Evolutionary conservation across 2,797 vertebrate genomes (phyloP).

Genomic region (Avahi laniger): DNA sequence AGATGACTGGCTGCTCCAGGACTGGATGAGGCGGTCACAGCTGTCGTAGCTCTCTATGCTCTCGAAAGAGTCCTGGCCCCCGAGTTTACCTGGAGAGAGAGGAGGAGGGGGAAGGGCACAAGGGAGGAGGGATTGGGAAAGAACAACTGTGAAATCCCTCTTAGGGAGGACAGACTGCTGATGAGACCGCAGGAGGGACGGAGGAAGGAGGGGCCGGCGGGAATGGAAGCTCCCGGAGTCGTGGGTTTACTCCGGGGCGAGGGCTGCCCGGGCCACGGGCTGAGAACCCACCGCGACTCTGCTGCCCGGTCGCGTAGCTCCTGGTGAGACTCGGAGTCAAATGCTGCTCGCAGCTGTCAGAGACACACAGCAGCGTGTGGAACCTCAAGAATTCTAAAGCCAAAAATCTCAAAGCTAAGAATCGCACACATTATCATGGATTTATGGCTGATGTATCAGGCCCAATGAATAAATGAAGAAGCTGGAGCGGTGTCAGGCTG

Average conservation of each 20-base stretch:
- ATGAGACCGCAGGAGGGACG: not conserved
- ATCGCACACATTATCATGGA: not conserved
- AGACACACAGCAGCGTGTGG: not conserved
- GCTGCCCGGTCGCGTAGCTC: not conserved
- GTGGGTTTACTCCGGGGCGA: not conserved
- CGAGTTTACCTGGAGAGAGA: slow-evolving; percentile 91
- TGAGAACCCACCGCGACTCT: not conserved
- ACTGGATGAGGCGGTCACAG: slow-evolving; percentile 96
- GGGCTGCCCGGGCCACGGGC: not conserved
- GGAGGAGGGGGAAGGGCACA: slow-evolving; percentile 58
- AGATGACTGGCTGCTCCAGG: slow-evolving; percentile 99
- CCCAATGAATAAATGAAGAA: not conserved
- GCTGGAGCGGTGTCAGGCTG: not conserved
- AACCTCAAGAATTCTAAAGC: not conserved
- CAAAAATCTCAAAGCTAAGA: not conserved
- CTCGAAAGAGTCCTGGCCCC: slow-evolving; percentile 98
- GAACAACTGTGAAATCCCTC: slow-evolving; percentile 76
- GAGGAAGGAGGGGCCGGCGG: not conserved
- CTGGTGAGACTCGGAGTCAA: not conserved
- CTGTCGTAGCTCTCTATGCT: slow-evolving; percentile 99
- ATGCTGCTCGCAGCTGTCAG: not conserved
- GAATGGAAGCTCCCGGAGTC: not conserved
- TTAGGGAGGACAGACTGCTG: slow-evolving; percentile 25
- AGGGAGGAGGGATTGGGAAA: slow-evolving; percentile 60
- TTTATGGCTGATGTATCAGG: not conserved